These are phyloP conservation scores for Ptychobarbus kaznakovi DNA, from an alignment of 2,797 vertebrate genomes.

Conservation along the genomic window DNA sequence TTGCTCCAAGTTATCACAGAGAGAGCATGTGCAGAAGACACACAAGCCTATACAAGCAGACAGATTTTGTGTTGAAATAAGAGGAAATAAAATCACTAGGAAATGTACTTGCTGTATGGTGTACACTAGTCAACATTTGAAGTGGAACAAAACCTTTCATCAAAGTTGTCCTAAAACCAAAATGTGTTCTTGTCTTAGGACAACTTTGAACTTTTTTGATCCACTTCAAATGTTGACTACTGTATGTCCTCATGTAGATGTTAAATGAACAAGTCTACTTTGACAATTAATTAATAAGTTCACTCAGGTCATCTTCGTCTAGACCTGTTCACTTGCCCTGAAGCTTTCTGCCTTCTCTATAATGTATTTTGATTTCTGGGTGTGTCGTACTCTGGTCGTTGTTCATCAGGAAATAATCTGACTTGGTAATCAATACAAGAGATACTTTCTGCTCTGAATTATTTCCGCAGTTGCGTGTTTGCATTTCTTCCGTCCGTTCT, in stretches of 20 bases:
- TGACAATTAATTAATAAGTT: slow-evolving; percentile 19
- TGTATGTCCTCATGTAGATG: background rate
- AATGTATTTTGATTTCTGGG: slow-evolving; percentile 14
- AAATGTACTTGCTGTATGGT: background rate
- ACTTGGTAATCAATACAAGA: slow-evolving; percentile 30
- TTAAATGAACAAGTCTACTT: background rate
- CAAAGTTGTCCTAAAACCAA: too few species aligned
- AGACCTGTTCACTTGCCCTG: background rate
- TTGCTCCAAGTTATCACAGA: slow-evolving; percentile 25
- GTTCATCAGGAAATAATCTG: slow-evolving; percentile 23
- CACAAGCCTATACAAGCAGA: background rate
- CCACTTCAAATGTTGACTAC: too few species aligned
- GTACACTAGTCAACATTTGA: background rate
- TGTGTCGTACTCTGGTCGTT: background rate
- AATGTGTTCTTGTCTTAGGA: too few species aligned
- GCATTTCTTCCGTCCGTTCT: background rate
- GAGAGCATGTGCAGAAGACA: slow-evolving; percentile 35
- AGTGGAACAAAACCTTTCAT: too few species aligned
- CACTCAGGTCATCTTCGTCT: slow-evolving; percentile 5
- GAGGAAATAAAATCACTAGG: background rate
- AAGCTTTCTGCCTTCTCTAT: slow-evolving; percentile 1
- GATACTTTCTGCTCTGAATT: slow-evolving; percentile 15
- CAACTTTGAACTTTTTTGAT: too few species aligned
- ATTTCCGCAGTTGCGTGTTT: slow-evolving; percentile 40
- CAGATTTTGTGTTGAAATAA: background rate